phyloP scores from a whole-genome alignment of 2,797 vertebrate species.

The Oryzias dopingdopingensis region DNA sequence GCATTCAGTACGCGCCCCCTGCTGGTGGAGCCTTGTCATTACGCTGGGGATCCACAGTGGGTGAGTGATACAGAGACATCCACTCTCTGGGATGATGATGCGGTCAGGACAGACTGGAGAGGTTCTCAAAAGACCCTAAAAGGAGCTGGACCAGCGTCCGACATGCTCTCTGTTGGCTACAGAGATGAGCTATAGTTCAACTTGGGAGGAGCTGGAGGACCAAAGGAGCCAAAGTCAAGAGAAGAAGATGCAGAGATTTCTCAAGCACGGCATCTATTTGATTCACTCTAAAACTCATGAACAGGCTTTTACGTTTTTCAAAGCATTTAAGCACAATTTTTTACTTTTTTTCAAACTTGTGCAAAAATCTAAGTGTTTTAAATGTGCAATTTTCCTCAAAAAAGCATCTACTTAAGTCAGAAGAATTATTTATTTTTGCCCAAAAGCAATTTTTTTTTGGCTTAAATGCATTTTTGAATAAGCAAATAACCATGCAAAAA shows the following conservation, averaged over 20 bases:
- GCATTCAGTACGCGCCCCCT: conserved; percentile 89
- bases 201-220: conserved; percentile 11
- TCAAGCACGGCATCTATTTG: background rate
- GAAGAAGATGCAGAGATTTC: conserved; percentile 18
- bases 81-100: conserved; percentile 92
- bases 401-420: conserved; percentile 13
- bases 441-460: too few species aligned
- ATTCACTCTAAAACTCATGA: conserved; percentile 15
- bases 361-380: conserved; percentile 15
- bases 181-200: conserved; percentile 83
- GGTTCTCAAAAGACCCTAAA: conserved; percentile 91
- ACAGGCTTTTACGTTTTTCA: conserved; percentile 13
- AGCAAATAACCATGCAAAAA: too few species aligned
- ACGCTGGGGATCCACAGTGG: conserved; percentile 88
- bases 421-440: background rate
- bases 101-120: conserved; percentile 85
- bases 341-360: background rate
- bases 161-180: conserved; percentile 66
- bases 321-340: background rate
- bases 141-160: conserved; percentile 60
- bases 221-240: conserved; percentile 25
- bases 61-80: conserved; percentile 97
- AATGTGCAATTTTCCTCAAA: conserved; percentile 39
- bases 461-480: too few species aligned
- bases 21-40: conserved; percentile 90